These are phyloP conservation scores for Spongia lamella DNA, from an alignment of 37 sponge, comb jelly and placozoan genomes.

Conservation along the genomic window DNA sequence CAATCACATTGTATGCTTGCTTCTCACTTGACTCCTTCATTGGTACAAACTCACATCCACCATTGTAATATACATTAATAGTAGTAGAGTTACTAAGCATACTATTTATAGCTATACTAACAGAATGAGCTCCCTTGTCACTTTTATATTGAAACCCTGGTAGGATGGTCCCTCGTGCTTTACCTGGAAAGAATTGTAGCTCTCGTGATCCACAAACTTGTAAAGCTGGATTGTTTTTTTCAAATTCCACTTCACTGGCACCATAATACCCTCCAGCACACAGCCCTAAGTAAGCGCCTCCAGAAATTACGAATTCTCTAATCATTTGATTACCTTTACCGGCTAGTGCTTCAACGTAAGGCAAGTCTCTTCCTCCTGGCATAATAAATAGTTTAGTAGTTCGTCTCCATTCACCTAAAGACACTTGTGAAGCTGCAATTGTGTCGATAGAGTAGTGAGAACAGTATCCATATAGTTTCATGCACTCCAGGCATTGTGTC, in stretches of 20 bases:
- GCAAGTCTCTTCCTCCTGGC: conserved; percentile 88
- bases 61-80: conserved; percentile 67
- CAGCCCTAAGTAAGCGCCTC: conserved; percentile 83
- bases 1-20: no score
- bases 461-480: not conserved
- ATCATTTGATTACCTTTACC: conserved; percentile 73
- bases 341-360: conserved; percentile 60
- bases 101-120: not conserved
- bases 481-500: conserved; percentile 2
- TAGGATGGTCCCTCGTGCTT: conserved; percentile 63
- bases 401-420: conserved; percentile 10
- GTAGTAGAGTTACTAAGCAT: not conserved
- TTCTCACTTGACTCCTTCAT: not conserved
- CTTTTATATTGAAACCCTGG: conserved; percentile 71
- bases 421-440: conserved; percentile 49
- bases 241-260: conserved; percentile 55
- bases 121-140: conserved; percentile 48
- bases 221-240: conserved; percentile 63
- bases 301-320: conserved; percentile 59
- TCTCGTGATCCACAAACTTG: conserved; percentile 69
- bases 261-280: conserved; percentile 93
- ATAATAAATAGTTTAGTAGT: conserved; percentile 53
- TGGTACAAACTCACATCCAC: conserved; percentile 60
- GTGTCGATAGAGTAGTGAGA: conserved; percentile 11
- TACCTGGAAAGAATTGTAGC: conserved; percentile 69